Conservation (phyloP, 2,888 invertebrate genomes). For the Rhaphigaster nebulosa region DNA sequence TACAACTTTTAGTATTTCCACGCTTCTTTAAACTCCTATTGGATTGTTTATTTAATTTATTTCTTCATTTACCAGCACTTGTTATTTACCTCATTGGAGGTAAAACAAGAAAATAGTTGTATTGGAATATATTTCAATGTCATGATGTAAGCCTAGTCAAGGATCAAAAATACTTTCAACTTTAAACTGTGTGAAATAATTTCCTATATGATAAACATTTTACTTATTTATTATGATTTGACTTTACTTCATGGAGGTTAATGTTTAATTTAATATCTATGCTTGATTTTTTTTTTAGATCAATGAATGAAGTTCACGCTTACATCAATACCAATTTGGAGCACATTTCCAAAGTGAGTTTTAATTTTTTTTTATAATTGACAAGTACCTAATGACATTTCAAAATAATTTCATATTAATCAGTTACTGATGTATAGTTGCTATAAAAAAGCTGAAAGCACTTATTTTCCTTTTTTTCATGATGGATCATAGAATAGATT, state of each 20-base stretch:
- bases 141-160: background rate
- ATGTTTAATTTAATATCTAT: background rate
- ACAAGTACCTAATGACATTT: background rate
- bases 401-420: background rate
- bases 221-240: background rate
- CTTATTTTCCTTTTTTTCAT: too few relatives aligned
- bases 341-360: slow-evolving; percentile 82
- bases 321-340: slow-evolving; percentile 84
- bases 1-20: too few relatives aligned
- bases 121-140: background rate
- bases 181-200: background rate
- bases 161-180: background rate
- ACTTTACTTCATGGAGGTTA: background rate
- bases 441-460: too few relatives aligned
- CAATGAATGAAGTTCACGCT: slow-evolving; percentile 79
- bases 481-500: too few relatives aligned
- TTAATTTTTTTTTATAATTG: slow-evolving; percentile 62
- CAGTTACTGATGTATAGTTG: background rate
- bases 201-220: background rate
- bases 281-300: slow-evolving; percentile 69
- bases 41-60: too few relatives aligned
- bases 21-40: too few relatives aligned
- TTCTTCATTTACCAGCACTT: too few relatives aligned
- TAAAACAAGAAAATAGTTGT: too few relatives aligned
- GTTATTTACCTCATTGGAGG: too few relatives aligned